Evolutionary conservation across 2,113 vertebrate genomes (phyloP).

Genomic region (Myotis brandtii): DNA sequence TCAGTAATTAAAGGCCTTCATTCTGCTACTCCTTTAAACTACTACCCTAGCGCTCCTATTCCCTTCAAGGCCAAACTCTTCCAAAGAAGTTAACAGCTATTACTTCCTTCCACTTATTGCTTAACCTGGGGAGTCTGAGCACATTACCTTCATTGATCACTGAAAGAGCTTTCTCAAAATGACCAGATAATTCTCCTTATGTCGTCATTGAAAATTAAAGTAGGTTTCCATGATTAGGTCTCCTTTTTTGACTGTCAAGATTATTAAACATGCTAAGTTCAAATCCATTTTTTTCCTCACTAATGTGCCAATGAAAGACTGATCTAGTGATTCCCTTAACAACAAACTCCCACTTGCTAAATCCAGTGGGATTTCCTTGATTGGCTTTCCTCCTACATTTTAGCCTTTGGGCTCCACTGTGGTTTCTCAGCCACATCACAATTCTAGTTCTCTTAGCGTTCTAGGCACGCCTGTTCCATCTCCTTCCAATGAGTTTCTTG

Average conservation of each 20-base stretch:
- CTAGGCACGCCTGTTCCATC: background rate
- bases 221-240: constrained; percentile 49
- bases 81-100: background rate
- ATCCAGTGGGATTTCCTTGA: background rate
- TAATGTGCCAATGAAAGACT: constrained; percentile 29
- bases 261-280: constrained; percentile 69
- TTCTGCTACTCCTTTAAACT: background rate
- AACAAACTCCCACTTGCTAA: background rate
- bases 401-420: background rate
- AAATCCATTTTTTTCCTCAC: constrained; percentile 47
- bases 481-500: background rate
- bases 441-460: background rate
- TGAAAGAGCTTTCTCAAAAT: background rate
- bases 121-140: background rate
- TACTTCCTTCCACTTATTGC: background rate
- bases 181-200: constrained; percentile 37
- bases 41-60: background rate
- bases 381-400: background rate
- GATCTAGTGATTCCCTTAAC: constrained; percentile 17
- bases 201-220: constrained; percentile 40
- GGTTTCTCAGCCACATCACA: background rate
- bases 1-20: background rate
- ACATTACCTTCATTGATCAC: background rate
- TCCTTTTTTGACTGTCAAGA: constrained; percentile 66
- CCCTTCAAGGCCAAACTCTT: background rate